A percentile compares a stretch with the other conserved stretches of the same genome.
Evolutionary conservation across 2,113 vertebrate species (phyloP).

Genomic region (Mixornis gularis): DNA sequence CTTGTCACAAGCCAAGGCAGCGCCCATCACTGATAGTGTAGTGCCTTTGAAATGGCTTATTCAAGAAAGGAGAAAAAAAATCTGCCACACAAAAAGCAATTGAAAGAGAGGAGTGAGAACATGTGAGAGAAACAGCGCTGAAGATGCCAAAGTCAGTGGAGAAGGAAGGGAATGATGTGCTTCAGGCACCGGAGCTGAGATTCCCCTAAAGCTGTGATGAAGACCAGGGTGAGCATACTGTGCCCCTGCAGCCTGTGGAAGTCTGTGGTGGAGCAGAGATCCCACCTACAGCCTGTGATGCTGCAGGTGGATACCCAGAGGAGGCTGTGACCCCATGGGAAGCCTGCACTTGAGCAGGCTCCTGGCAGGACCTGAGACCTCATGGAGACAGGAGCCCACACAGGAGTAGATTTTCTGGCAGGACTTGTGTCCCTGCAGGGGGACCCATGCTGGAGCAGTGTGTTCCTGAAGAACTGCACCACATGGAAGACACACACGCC

Average conservation of each 20-base stretch:
- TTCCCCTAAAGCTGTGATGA: neutral
- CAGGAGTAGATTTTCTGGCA: neutral
- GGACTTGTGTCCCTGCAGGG: neutral
- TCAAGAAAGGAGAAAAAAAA: neutral
- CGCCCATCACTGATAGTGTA: rapidly evolving
- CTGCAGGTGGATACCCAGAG: neutral
- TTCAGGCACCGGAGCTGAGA: rapidly evolving
- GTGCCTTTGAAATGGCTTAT: rapidly evolving
- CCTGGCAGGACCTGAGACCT: no score
- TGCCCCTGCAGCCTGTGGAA: neutral
- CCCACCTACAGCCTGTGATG: rapidly evolving
- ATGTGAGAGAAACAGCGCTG: neutral
- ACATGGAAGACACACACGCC: neutral
- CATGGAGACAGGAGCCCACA: neutral
- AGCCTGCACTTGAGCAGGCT: neutral
- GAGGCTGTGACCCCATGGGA: neutral
- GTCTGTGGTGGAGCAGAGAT: neutral
- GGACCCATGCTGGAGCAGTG: neutral
- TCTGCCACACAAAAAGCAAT: neutral
- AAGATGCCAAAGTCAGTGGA: neutral
- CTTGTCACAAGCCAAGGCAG: rapidly evolving
- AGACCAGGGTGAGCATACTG: neutral
- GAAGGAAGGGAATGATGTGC: neutral
- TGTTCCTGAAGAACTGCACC: neutral
- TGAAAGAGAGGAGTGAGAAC: neutral